phyloP scores from a whole-genome alignment of 2,888 invertebrate species.

The Lasiommata megera region DNA sequence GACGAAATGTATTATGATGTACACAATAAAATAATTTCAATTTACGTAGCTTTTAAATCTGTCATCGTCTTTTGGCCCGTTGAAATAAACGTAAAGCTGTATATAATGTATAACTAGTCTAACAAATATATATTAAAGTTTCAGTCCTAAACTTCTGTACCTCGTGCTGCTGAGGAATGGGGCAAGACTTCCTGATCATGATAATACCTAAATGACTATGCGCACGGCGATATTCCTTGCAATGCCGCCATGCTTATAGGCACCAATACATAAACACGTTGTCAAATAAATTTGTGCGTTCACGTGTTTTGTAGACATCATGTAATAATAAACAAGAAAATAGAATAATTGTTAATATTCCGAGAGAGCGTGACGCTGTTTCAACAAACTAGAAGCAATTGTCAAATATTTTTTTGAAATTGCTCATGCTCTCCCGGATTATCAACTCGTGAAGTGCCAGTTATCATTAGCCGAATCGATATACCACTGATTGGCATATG shows the following conservation, averaged over 20 bases:
- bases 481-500: too few relatives aligned
- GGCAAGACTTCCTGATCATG: conserved; percentile 22
- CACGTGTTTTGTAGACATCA: conserved; percentile 6
- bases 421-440: background rate
- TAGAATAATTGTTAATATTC: background rate
- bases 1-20: background rate
- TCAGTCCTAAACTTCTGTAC: conserved; percentile 15
- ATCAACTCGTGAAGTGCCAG: background rate
- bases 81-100: background rate
- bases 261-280: conserved; percentile 1
- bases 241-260: background rate
- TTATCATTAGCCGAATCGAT: background rate
- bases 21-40: background rate
- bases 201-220: background rate
- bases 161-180: conserved; percentile 15
- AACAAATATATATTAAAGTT: background rate
- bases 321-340: background rate
- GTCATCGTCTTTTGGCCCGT: background rate
- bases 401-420: background rate
- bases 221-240: background rate
- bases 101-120: background rate
- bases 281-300: conserved; percentile 25
- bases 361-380: background rate
- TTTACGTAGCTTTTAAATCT: background rate
- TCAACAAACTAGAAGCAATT: background rate